Conservation (phyloP, 1,140 invertebrate species). For the Telenomus remus region DNA sequence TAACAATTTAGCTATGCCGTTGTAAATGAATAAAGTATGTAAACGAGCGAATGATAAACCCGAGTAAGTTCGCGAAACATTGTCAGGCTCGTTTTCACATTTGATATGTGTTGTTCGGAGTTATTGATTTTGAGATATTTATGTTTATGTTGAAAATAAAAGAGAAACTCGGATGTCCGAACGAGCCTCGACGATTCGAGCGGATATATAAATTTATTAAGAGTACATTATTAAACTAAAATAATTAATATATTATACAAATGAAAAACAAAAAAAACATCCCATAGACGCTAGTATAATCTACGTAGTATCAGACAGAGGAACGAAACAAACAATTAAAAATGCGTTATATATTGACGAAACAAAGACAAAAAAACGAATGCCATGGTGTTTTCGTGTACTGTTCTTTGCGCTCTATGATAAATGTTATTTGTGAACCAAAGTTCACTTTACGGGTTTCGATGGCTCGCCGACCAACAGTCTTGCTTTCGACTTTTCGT, state of each 20-base stretch:
- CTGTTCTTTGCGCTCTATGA: slow-evolving; percentile 38
- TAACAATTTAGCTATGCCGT: slow-evolving; percentile 18
- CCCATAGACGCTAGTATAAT: slow-evolving; percentile 64
- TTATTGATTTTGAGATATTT: slow-evolving; percentile 42
- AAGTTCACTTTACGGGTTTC: slow-evolving; percentile 43
- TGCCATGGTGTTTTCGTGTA: slow-evolving; percentile 10
- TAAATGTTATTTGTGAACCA: slow-evolving; percentile 36
- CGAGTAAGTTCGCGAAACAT: background rate
- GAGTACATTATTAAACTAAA: slow-evolving; percentile 59
- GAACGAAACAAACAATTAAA: slow-evolving; percentile 33
- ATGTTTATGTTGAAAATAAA: slow-evolving; percentile 13
- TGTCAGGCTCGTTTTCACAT: slow-evolving; percentile 34
- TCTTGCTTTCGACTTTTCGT: slow-evolving; percentile 15
- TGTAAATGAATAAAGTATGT: slow-evolving; percentile 22
- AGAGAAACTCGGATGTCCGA: background rate
- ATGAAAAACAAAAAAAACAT: slow-evolving; percentile 47
- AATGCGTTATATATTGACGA: slow-evolving; percentile 56
- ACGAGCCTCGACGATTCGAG: slow-evolving; percentile 7
- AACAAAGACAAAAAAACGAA: background rate
- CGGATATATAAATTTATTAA: slow-evolving; percentile 32
- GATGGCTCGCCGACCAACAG: slow-evolving; percentile 9
- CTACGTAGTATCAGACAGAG: slow-evolving; percentile 56
- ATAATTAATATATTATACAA: slow-evolving; percentile 37
- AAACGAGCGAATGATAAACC: slow-evolving; percentile 19
- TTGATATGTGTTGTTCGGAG: slow-evolving; percentile 14